Percentiles rank a stretch among this genome's conserved stretches.
Conservation (phyloP, 2,113 vertebrate species). For the Atherinomorus stipes region DNA sequence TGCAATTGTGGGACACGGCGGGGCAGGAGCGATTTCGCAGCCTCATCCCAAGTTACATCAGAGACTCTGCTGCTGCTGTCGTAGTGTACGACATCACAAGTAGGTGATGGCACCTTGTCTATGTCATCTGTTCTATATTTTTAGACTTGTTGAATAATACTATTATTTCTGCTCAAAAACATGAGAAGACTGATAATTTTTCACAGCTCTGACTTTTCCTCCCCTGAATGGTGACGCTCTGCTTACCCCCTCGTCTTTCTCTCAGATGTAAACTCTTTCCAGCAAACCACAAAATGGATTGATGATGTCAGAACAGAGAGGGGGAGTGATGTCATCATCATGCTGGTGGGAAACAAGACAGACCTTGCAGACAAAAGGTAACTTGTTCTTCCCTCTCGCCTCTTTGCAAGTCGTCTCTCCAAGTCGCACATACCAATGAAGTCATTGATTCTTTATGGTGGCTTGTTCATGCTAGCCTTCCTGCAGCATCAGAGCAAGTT, state of each 20-base stretch:
- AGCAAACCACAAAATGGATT: constrained; percentile 99
- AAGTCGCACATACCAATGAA: constrained; percentile 47
- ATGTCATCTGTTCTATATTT: neutral
- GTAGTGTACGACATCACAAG: constrained; percentile 99
- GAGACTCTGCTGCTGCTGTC: constrained; percentile 97
- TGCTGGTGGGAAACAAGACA: constrained; percentile 99
- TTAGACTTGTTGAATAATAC: neutral
- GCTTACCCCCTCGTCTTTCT: neutral
- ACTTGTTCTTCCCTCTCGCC: constrained; percentile 16
- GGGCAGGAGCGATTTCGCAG: constrained; percentile 99
- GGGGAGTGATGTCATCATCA: constrained; percentile 98
- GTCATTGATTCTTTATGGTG: constrained; percentile 52
- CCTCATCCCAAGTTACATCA: constrained; percentile 99
- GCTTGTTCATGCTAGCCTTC: constrained; percentile 33
- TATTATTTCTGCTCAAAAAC: neutral
- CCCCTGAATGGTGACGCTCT: constrained; percentile 16
- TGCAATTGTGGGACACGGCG: constrained; percentile 99
- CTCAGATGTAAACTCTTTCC: constrained; percentile 98
- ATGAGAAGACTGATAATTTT: neutral
- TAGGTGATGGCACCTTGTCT: constrained; percentile 82
- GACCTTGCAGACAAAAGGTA: constrained; percentile 99
- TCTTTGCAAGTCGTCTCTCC: constrained; percentile 11
- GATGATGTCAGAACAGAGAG: constrained; percentile 98
- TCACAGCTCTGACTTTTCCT: constrained; percentile 11
- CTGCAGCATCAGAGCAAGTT: constrained; percentile 16